Percentiles rank a stretch among this genome's conserved stretches.
phyloP scores from a whole-genome alignment of 2,888 invertebrate genomes.

The Ligdia adustata region DNA sequence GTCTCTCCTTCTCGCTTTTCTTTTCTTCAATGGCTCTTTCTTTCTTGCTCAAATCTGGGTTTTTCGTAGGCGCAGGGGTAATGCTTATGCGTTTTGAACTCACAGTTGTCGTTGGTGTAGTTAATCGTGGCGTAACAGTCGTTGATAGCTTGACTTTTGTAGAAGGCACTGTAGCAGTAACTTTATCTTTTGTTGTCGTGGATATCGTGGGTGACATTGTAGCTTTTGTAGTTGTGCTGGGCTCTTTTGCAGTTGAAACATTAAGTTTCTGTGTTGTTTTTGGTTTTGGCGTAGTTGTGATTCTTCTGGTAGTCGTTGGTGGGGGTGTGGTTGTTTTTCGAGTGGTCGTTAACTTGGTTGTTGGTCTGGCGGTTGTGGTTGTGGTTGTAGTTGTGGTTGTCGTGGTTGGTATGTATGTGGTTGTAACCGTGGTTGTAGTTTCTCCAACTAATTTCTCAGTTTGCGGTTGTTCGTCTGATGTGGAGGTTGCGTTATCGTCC shows the following conservation, averaged over 20 bases:
- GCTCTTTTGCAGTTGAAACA: background rate
- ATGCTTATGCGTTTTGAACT: background rate
- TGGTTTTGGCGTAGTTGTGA: slow-evolving; percentile 11
- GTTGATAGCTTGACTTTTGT: background rate
- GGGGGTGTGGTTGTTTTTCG: slow-evolving; percentile 18
- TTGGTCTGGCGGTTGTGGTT: slow-evolving; percentile 27
- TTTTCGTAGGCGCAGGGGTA: background rate
- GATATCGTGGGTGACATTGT: slow-evolving; percentile 12
- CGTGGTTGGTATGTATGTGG: slow-evolving; percentile 23
- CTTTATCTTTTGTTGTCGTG: slow-evolving; percentile 14
- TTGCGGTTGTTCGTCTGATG: slow-evolving; percentile 41
- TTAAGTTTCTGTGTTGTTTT: too few species aligned
- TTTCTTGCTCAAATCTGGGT: background rate
- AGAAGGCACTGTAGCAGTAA: slow-evolving; percentile 14
- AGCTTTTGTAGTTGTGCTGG: slow-evolving; percentile 24
- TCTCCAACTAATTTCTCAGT: slow-evolving; percentile 55
- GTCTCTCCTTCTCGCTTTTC: slow-evolving; percentile 19
- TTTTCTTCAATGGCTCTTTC: slow-evolving; percentile 18
- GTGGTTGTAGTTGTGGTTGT: slow-evolving; percentile 29
- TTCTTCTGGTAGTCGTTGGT: slow-evolving; percentile 29
- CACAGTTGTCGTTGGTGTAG: background rate
- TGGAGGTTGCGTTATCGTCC: background rate
- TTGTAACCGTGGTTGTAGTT: slow-evolving; percentile 17
- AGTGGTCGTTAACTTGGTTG: slow-evolving; percentile 33
- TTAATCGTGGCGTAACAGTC: background rate